Evolutionary conservation across 2,888 invertebrate genomes (phyloP).

Genomic region (Adineta ricciae): DNA sequence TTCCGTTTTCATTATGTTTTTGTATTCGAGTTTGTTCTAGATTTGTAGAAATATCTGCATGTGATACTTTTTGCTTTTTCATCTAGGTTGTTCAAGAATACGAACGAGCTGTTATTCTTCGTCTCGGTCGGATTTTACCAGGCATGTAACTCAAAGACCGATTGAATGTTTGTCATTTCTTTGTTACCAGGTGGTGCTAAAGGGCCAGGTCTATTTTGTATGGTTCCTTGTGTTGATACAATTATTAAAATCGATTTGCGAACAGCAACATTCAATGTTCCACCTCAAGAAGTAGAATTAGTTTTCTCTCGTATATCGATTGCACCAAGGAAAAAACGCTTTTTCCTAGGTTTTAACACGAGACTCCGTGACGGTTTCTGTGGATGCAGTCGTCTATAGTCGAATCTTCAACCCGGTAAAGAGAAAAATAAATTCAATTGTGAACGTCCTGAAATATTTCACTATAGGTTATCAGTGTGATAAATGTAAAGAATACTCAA

Average conservation of each 20-base stretch:
- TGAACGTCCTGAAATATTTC: too few species aligned
- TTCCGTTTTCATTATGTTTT: slow-evolving; percentile 31
- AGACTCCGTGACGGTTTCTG: slow-evolving; percentile 47
- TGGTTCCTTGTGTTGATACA: slow-evolving; percentile 63
- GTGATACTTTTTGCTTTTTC: not conserved
- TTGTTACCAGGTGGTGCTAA: slow-evolving; percentile 84
- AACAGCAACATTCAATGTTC: slow-evolving; percentile 36
- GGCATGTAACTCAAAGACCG: not conserved
- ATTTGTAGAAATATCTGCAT: not conserved
- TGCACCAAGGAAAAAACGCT: too few species aligned
- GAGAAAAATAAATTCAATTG: too few species aligned
- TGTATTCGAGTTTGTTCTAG: slow-evolving; percentile 21
- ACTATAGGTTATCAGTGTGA: slow-evolving; percentile 37
- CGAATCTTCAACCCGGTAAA: slow-evolving; percentile 42
- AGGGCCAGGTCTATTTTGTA: slow-evolving; percentile 78
- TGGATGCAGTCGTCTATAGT: slow-evolving; percentile 47
- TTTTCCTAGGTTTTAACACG: slow-evolving; percentile 38
- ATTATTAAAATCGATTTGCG: slow-evolving; percentile 35
- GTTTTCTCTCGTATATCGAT: too few species aligned
- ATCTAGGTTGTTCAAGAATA: slow-evolving; percentile 63
- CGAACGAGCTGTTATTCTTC: slow-evolving; percentile 80
- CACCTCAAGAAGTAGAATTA: slow-evolving; percentile 35
- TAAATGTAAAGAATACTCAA: slow-evolving; percentile 8
- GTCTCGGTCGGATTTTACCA: slow-evolving; percentile 69
- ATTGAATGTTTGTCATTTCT: slow-evolving; percentile 43